Conservation (phyloP, 2,888 invertebrate genomes). For the Hydraecia micacea region DNA sequence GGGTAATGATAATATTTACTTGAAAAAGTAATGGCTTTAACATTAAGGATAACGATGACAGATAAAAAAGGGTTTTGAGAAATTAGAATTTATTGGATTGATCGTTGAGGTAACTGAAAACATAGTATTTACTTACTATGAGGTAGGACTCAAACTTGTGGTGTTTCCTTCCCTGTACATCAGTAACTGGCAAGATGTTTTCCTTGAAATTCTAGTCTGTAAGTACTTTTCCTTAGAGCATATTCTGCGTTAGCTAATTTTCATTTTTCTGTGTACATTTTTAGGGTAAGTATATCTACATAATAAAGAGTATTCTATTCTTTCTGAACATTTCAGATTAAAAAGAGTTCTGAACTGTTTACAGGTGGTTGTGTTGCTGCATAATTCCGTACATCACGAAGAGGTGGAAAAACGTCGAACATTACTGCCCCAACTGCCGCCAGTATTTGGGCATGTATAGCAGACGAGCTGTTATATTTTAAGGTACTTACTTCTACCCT, state of each 20-base stretch:
- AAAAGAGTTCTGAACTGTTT: conserved; percentile 30
- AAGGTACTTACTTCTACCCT: background rate
- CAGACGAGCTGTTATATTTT: conserved; percentile 52
- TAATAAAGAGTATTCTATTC: background rate
- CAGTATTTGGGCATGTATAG: conserved; percentile 82
- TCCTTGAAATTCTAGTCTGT: background rate
- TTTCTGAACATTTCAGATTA: background rate
- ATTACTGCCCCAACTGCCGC: conserved; percentile 84
- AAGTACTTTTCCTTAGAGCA: background rate
- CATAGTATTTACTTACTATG: background rate
- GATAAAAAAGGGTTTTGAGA: background rate
- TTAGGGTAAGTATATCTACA: background rate
- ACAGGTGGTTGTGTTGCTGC: conserved; percentile 88
- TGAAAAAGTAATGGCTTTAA: too few species aligned
- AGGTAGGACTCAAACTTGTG: background rate
- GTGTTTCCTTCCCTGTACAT: background rate
- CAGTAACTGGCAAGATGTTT: background rate
- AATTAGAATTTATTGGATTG: conserved; percentile 7
- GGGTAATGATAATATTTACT: too few species aligned
- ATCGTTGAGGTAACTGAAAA: background rate
- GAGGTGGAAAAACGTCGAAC: conserved; percentile 86
- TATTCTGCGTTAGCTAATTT: background rate
- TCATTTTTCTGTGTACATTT: background rate
- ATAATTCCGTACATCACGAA: conserved; percentile 82
- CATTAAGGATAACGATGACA: background rate